Base-by-base conservation (phyloP, 2,113 vertebrate genomes). In the Siphamia tubifer region DNA sequence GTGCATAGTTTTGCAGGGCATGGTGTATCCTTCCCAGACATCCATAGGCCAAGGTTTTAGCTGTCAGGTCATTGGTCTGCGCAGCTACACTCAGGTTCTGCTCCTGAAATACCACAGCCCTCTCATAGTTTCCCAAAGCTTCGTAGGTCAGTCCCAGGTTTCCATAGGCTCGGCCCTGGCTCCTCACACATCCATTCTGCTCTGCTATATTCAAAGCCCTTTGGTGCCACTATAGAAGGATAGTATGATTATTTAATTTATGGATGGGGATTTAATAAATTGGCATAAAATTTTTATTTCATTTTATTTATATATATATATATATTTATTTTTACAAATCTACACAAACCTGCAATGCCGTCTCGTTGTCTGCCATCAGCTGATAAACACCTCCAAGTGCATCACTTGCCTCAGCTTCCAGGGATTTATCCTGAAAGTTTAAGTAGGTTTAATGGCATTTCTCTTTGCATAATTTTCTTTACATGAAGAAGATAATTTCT, bases 121-220 rank as follows among this genome's bases (percentile, higher is more conserved):
- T 91, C 90, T 98, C 95, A 0, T 93, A 96, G 68, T 96, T 96
- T 13, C 96, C 96, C 73, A 99, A 60, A 1, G 96, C 96, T 70
- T 99, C 97, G 0, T 96, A 97, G 20, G 96, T 98, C 15, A 98
- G 91, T 3, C 97, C 97, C 77, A 99, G 91, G 92, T 99, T 98
- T 3, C 96, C 97, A 0, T 98, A 98, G 44, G 96, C 95, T 0
- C 95, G 92, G 6, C 95, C 95, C 74, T 98, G 97, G 45, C 94
- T 92, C 0, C 94, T 89, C 7, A 94, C 91, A 51, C 94, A 96
- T 44, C 92, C 92, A n/a, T 90, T 95, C 74, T 96, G 95, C 87
- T 98, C 96, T 0, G 96, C 94, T 0, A 98, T 96, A 75, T 95
- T 94, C 79, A 99, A 77, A 42, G 98, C 95, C 0, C 95, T 90